Conservation (phyloP, 2,888 invertebrate species). For the Andrena praecox region DNA sequence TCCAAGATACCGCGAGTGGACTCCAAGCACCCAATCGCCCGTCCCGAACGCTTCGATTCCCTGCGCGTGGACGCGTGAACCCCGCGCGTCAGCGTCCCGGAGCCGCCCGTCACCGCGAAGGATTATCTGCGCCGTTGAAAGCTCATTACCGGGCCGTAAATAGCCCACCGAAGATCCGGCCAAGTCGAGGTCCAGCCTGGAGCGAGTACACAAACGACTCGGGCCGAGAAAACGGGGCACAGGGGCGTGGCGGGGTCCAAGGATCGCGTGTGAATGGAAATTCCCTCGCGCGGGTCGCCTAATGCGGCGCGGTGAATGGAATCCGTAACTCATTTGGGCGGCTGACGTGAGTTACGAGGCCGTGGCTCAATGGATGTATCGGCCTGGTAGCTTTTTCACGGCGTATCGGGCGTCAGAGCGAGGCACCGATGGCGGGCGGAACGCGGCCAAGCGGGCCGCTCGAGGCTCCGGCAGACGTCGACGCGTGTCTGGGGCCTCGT, state of each 20-base stretch:
- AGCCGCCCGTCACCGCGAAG: not conserved
- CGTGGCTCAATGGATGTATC: slow-evolving; percentile 33
- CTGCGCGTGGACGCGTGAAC: not conserved
- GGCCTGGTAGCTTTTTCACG: slow-evolving; percentile 49
- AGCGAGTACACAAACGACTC: not conserved
- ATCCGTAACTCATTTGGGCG: slow-evolving; percentile 69
- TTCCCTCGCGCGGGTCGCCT: slow-evolving; percentile 49
- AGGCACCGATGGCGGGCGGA: slow-evolving; percentile 70
- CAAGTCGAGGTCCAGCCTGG: not conserved
- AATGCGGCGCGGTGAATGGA: slow-evolving; percentile 63
- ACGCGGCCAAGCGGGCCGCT: slow-evolving; percentile 26
- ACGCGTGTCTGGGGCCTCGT: slow-evolving; percentile 71
- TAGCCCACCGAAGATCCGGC: slow-evolving; percentile 6
- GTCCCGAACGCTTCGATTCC: not conserved
- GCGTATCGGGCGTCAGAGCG: slow-evolving; percentile 50
- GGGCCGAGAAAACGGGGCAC: slow-evolving; percentile 15
- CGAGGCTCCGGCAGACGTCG: slow-evolving; percentile 44
- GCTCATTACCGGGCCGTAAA: slow-evolving; percentile 46
- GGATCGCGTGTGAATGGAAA: slow-evolving; percentile 57
- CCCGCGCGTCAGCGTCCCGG: not conserved
- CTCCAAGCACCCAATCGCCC: not conserved
- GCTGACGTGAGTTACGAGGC: slow-evolving; percentile 62
- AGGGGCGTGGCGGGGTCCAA: slow-evolving; percentile 40
- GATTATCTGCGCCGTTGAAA: slow-evolving; percentile 31
- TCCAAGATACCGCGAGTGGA: not conserved